Percentiles rank a stretch among this genome's conserved stretches.
Evolutionary conservation across 1,140 invertebrate genomes (phyloP).

Genomic region (Bombus superbus): DNA sequence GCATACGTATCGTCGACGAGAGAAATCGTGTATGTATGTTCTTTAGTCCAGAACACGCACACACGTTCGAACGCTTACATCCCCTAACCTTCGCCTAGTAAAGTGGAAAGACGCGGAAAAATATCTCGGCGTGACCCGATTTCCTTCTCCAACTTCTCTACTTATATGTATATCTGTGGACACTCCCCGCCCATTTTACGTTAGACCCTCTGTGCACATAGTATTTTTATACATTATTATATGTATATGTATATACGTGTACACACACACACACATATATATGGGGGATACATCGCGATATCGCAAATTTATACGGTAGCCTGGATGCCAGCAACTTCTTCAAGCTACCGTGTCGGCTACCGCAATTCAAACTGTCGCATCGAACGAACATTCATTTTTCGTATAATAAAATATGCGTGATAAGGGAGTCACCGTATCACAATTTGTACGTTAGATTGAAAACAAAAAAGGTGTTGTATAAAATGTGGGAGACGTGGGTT

Average conservation of each 20-base stretch:
- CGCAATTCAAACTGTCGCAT: conserved; percentile 71
- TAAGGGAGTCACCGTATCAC: background rate
- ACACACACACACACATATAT: background rate
- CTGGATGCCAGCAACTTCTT: conserved; percentile 60
- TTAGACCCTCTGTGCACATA: background rate
- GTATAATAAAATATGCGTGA: background rate
- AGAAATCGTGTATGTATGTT: conserved; percentile 51
- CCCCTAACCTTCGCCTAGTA: background rate
- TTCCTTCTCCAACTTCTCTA: conserved; percentile 43
- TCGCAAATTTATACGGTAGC: conserved; percentile 71
- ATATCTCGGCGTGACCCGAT: conserved; percentile 66
- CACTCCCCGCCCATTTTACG: conserved; percentile 11
- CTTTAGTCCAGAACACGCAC: background rate
- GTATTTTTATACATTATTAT: conserved; percentile 31
- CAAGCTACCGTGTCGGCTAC: conserved; percentile 40
- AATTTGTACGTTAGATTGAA: background rate
- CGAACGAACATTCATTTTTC: conserved; percentile 16
- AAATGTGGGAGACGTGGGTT: too few relatives aligned
- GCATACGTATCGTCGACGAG: conserved; percentile 52
- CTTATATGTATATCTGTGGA: conserved; percentile 29
- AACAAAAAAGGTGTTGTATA: too few relatives aligned
- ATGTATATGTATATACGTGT: background rate
- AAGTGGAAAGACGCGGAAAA: conserved; percentile 50
- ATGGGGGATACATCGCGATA: conserved; percentile 63
- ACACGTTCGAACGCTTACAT: background rate